Evolutionary conservation across 2,113 vertebrate genomes (phyloP).

Genomic region (Thamnaconus septentrionalis): DNA sequence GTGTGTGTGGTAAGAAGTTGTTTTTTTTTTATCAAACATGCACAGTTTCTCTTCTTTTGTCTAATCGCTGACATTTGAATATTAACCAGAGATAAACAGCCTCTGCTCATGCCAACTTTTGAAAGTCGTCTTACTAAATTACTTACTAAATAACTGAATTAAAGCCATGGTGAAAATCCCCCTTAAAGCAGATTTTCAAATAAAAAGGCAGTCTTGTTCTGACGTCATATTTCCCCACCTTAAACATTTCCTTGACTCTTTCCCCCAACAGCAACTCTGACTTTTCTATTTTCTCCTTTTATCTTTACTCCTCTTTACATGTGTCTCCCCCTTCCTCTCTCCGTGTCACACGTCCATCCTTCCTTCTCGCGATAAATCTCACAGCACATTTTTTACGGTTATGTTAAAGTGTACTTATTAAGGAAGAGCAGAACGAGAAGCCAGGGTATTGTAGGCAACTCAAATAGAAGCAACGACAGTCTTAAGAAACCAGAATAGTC

Average conservation of each 20-base stretch:
- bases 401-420: constrained; percentile 57
- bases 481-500: constrained; percentile 59
- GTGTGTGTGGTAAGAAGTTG: constrained; percentile 45
- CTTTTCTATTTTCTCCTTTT: neutral
- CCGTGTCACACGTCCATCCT: neutral
- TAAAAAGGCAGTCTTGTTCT: constrained; percentile 27
- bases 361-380: constrained; percentile 24
- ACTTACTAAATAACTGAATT: constrained; percentile 30
- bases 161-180: constrained; percentile 57
- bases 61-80: constrained; percentile 38
- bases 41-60: constrained; percentile 59
- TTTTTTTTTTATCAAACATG: constrained; percentile 63
- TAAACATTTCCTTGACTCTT: neutral
- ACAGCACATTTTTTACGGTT: constrained; percentile 18
- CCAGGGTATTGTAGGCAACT: constrained; percentile 58
- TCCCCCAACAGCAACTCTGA: neutral
- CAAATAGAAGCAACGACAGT: constrained; percentile 70
- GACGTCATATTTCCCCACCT: neutral
- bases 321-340: too few relatives aligned
- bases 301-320: neutral
- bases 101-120: constrained; percentile 58
- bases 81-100: constrained; percentile 58
- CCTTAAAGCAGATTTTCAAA: constrained; percentile 43
- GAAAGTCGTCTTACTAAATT: constrained; percentile 27
- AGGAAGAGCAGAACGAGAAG: constrained; percentile 73